Evolutionary conservation across 2,797 vertebrate genomes (phyloP), one percentile per base, ranked within the genome.

Genomic region (Microcaecilia unicolor): DNA sequence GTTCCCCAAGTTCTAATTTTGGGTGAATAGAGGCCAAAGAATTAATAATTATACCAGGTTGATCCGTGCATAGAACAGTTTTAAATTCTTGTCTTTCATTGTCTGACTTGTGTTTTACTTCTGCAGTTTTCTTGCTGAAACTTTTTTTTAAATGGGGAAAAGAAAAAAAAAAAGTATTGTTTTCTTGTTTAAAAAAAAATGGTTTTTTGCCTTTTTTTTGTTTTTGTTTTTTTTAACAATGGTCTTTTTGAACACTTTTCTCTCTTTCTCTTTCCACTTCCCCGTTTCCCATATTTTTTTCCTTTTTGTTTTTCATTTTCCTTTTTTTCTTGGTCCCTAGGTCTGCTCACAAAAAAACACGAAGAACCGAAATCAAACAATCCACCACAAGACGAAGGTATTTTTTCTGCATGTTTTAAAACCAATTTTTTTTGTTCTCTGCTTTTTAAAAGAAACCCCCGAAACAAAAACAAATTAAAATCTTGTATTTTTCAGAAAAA

Each of bases 271-370:
- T 40, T 41, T 20, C 30, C 49, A 42, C 49, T 61, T 27, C 59
- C 43, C 48, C 57, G 62, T 76, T 43, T 64, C 72, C 53, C 45
- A 37, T 20, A 53, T 62, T 55, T 59, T 44, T 44, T 51, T 53
- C 51, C 59, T 64, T 86, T 56, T 84, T 82, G 80, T 77, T 84
- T 83, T 89, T 90, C 88, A 87, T 87, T 87, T 86, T 86, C 88
- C 87, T 86, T 83, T 85, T 82, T 88, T 88, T 89, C 88, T 84
- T 89, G 85, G 88, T 87, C 87, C 87, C 79, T 90, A 93, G 91
- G 91, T 93, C 90, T 88, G 80, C 84, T 92, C 88, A 90, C 91
- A 86, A 93, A 93, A 92, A 92, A 90, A 89, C 86, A 84, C 41
- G 89, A 92, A 80, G 91, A 92, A 79, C 84, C 88, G 76, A 83